Evolutionary conservation across 2,113 vertebrate genomes (phyloP).

Genomic region (Ginglymostoma cirratum): DNA sequence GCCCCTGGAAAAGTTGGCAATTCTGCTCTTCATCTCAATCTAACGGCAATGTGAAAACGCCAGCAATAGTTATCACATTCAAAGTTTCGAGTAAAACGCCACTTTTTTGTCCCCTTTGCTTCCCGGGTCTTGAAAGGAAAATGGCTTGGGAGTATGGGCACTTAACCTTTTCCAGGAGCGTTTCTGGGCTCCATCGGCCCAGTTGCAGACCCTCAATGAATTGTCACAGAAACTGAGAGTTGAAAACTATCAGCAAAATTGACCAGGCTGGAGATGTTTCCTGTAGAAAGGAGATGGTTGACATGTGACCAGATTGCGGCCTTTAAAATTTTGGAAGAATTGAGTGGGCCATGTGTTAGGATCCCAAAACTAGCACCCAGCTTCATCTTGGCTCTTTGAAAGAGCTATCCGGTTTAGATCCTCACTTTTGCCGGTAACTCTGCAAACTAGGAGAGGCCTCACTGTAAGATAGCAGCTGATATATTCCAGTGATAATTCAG

Average conservation of each 20-base stretch:
- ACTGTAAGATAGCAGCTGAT: not conserved
- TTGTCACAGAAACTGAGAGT: not conserved
- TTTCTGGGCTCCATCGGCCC: too few species aligned
- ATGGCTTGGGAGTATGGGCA: not conserved
- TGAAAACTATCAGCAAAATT: not conserved
- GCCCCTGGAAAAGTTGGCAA: not conserved
- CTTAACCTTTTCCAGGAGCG: too few species aligned
- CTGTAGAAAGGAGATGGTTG: not conserved
- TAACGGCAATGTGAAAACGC: not conserved
- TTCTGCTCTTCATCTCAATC: not conserved
- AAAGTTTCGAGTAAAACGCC: not conserved
- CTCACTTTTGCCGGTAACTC: not conserved
- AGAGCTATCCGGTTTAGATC: not conserved
- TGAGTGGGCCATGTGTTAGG: not conserved
- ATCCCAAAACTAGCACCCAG: not conserved
- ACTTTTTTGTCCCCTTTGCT: too few species aligned
- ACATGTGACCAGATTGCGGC: not conserved
- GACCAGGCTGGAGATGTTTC: too few species aligned
- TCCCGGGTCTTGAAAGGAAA: not conserved
- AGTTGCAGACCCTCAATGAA: not conserved
- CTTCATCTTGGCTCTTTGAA: not conserved
- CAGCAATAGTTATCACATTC: too few species aligned
- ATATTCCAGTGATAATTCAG: not conserved
- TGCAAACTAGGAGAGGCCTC: not conserved
- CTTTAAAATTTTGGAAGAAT: not conserved